These are phyloP conservation scores for Eptesicus fuscus DNA, from an alignment of 2,113 vertebrate genomes.

Conservation along the genomic window DNA sequence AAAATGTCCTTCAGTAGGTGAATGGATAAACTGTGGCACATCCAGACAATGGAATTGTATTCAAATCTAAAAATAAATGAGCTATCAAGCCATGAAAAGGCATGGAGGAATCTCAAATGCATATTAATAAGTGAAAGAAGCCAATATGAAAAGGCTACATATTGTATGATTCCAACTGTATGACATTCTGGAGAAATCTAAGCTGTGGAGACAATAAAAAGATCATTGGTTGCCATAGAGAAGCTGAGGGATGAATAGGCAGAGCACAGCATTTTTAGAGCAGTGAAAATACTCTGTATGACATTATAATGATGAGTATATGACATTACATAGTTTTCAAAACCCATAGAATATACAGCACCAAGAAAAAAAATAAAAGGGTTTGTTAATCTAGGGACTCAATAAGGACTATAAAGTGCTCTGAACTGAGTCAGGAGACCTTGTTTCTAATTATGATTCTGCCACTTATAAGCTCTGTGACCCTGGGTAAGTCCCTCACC, in stretches of 20 bases:
- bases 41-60: background rate
- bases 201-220: background rate
- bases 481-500: background rate
- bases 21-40: background rate
- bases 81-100: background rate
- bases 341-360: background rate
- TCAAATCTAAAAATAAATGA: background rate
- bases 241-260: background rate
- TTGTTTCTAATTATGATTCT: constrained; percentile 37
- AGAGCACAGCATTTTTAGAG: background rate
- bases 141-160: background rate
- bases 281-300: background rate
- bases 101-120: background rate
- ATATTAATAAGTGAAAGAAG: background rate
- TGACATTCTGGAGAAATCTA: background rate
- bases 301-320: background rate
- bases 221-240: background rate
- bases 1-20: background rate
- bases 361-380: background rate
- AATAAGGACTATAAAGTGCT: background rate
- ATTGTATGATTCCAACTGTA: background rate
- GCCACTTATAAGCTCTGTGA: constrained; percentile 14
- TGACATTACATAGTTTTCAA: background rate
- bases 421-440: background rate
- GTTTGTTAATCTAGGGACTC: background rate